Percentiles rank a stretch among this genome's conserved stretches.
Conservation (phyloP, 2,113 vertebrate genomes). For the Cariama cristata region DNA sequence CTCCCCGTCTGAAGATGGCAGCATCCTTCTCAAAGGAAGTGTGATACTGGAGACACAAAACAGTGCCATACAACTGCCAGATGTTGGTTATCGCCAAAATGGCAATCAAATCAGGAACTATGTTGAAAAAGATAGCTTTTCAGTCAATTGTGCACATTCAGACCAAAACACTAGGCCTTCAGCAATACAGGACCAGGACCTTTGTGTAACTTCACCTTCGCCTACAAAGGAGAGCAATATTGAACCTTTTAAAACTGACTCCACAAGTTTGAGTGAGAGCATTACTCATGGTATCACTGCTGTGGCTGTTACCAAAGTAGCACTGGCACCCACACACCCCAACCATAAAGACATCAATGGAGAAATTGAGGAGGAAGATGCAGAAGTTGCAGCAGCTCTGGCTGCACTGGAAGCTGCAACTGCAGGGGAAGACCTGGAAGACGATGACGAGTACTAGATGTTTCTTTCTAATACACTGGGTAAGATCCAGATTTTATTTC, state of each 20-base stretch:
- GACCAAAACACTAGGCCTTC: neutral
- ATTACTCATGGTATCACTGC: neutral
- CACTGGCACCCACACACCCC: neutral
- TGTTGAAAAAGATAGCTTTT: neutral
- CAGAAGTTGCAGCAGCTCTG: slow-evolving; percentile 90
- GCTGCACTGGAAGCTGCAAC: slow-evolving; percentile 93
- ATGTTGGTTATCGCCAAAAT: slow-evolving; percentile 6
- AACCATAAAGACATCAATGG: neutral
- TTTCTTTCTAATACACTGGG: neutral
- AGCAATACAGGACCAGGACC: neutral
- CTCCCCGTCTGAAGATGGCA: neutral
- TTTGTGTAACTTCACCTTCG: neutral
- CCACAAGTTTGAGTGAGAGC: neutral
- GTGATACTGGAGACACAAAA: neutral
- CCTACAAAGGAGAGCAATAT: neutral
- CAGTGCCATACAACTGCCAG: neutral
- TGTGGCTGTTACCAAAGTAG: neutral
- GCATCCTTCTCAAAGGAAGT: neutral
- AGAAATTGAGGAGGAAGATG: slow-evolving; percentile 76
- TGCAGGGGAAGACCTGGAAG: slow-evolving; percentile 82
- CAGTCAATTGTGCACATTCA: neutral
- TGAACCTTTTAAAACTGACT: neutral
- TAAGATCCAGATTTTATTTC: neutral
- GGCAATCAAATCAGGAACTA: neutral
- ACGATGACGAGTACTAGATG: slow-evolving; percentile 72